Evolutionary conservation across 2,888 invertebrate species (phyloP).

Genomic region (Acronicta alni): DNA sequence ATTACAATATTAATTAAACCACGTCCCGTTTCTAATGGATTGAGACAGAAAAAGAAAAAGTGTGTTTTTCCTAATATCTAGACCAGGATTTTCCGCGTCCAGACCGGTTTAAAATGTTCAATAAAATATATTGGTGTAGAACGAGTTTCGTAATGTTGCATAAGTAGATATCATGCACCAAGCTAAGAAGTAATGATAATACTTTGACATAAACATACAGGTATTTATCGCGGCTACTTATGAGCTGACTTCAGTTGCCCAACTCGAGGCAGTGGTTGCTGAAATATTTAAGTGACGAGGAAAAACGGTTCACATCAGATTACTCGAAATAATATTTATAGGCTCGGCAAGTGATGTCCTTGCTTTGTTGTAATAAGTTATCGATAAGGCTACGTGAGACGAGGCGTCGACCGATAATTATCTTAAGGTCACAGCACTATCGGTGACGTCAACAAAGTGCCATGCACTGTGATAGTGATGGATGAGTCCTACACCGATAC

Average conservation of each 20-base stretch:
- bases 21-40: slow-evolving; percentile 22
- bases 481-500: slow-evolving; percentile 55
- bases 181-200: slow-evolving; percentile 49
- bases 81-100: slow-evolving; percentile 44
- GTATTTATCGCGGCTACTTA: slow-evolving; percentile 39
- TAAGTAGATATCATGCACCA: slow-evolving; percentile 47
- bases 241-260: slow-evolving; percentile 41
- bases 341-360: slow-evolving; percentile 74
- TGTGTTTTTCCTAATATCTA: slow-evolving; percentile 36
- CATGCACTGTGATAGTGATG: slow-evolving; percentile 71
- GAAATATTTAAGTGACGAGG: slow-evolving; percentile 45
- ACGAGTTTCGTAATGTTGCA: slow-evolving; percentile 51
- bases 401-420: slow-evolving; percentile 88
- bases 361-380: slow-evolving; percentile 75
- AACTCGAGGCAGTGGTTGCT: slow-evolving; percentile 32
- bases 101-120: slow-evolving; percentile 35
- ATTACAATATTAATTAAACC: slow-evolving; percentile 14
- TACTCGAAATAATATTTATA: slow-evolving; percentile 48
- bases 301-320: slow-evolving; percentile 43
- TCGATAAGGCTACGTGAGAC: slow-evolving; percentile 77
- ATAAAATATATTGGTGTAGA: slow-evolving; percentile 32
- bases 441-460: slow-evolving; percentile 78
- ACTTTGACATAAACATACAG: slow-evolving; percentile 52
- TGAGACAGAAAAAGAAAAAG: slow-evolving; percentile 26
- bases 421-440: slow-evolving; percentile 86